Evolutionary conservation across 2,888 invertebrate genomes (phyloP).

Genomic region (Pseudococcus jackbeardsleyi): DNA sequence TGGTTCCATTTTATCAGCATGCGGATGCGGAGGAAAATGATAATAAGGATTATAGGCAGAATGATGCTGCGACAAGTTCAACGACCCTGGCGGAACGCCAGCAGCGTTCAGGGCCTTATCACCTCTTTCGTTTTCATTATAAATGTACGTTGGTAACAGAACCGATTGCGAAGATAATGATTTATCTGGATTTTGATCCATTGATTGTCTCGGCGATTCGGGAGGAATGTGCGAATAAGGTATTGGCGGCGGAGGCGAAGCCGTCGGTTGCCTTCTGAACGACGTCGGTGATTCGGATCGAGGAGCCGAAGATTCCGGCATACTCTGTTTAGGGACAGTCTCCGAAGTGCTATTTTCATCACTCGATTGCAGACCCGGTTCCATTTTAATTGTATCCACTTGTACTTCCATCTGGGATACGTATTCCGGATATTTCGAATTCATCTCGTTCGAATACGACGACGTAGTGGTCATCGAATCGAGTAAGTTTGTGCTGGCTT

Average conservation of each 20-base stretch:
- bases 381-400: slow-evolving; percentile 57
- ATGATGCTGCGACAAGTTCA: slow-evolving; percentile 66
- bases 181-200: slow-evolving; percentile 48
- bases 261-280: neutral
- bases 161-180: slow-evolving; percentile 15
- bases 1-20: slow-evolving; percentile 67
- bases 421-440: slow-evolving; percentile 34
- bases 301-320: slow-evolving; percentile 21
- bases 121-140: slow-evolving; percentile 52
- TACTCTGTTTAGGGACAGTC: neutral
- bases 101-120: slow-evolving; percentile 13
- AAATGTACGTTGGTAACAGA: slow-evolving; percentile 49
- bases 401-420: slow-evolving; percentile 58
- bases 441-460: slow-evolving; percentile 48
- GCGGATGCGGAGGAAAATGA: slow-evolving; percentile 67
- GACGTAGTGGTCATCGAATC: slow-evolving; percentile 39
- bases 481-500: slow-evolving; percentile 58
- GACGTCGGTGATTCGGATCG: slow-evolving; percentile 41
- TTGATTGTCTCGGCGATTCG: slow-evolving; percentile 46
- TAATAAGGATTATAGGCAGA: slow-evolving; percentile 67
- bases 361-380: slow-evolving; percentile 49
- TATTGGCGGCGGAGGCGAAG: slow-evolving; percentile 14
- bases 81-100: neutral
- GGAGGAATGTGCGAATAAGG: slow-evolving; percentile 52
- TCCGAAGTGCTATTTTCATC: slow-evolving; percentile 56